Conservation (phyloP, 2,797 vertebrate species). For the Rhynchotus rufescens region DNA sequence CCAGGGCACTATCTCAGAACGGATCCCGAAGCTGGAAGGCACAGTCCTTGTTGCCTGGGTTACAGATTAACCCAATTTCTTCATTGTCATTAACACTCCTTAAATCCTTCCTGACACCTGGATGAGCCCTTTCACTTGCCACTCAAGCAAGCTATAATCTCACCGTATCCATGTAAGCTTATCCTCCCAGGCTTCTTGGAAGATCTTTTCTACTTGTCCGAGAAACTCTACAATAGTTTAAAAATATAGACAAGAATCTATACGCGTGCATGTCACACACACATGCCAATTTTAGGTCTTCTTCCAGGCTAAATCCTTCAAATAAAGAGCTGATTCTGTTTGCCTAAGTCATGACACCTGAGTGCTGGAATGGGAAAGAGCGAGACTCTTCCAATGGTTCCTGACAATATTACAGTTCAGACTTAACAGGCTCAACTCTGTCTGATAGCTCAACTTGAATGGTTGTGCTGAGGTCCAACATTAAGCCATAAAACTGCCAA, state of each 20-base stretch:
- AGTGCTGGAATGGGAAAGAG: not conserved
- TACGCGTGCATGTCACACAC: not conserved
- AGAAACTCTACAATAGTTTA: not conserved
- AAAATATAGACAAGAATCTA: not conserved
- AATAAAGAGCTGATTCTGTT: not conserved
- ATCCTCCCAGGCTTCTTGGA: not conserved
- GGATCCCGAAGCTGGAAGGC: not conserved
- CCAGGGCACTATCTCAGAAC: not conserved
- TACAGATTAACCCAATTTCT: conserved; percentile 51
- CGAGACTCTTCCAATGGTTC: not conserved
- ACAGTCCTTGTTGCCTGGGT: not conserved
- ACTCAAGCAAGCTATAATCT: not conserved
- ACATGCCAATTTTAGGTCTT: not conserved
- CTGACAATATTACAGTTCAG: not conserved
- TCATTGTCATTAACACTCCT: not conserved
- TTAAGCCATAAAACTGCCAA: not conserved
- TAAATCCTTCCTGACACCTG: conserved; percentile 23
- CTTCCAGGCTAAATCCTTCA: not conserved
- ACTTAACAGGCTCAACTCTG: not conserved
- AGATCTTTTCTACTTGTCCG: not conserved
- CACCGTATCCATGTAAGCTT: not conserved
- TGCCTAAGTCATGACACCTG: not conserved
- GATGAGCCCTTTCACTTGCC: conserved; percentile 29
- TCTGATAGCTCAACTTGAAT: not conserved
- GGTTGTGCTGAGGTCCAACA: not conserved